Evolutionary conservation across 2,797 vertebrate species (phyloP), one percentile per base, ranked within the genome.

Genomic region (Tolypeutes matacus): DNA sequence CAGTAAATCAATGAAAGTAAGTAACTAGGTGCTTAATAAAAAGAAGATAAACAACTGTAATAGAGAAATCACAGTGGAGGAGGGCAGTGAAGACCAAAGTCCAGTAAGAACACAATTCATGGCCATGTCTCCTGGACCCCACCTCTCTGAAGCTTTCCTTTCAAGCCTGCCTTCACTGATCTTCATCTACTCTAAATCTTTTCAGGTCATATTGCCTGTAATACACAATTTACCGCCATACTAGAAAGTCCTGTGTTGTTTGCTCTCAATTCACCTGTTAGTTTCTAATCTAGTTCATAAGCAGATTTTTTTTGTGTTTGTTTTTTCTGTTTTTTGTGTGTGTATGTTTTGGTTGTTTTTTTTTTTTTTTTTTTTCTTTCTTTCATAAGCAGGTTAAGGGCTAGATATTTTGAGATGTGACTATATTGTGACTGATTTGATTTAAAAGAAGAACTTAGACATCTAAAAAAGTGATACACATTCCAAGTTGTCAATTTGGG

Each of bases 341-440:
- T 39, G 39, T 39, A 7, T 39, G 39, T 39, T 39, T 39, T 39
- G 3, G 39, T 39, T n/a, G n/a, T n/a, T n/a, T 39, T 39, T 3
- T 39, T 39, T 39, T 39, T 39, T 39, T 7, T 39, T 39, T 39
- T 39, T 39, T 39, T 39, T 39, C 7, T 39, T 39, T 39, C 39
- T 39, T 69, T 78, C 83, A 46, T n/a, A 88, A 77, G 34, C 17
- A 84, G 49, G 34, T 67, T 78, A 95, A 86, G 17, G 23, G 27
- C 36, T 93, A 87, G 31, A 4, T 77, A 64, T 95, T 96, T 94
- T 96, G 84, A 93, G 76, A 84, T 76, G 36, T 78, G 49, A 84
- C 36, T 80, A 84, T 90, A 86, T 91, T 11, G 39, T 92, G 56
- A 91, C 72, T 67, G 39, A 78, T 91, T 86, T 78, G 21, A 15